A percentile compares a stretch with the other conserved stretches of the same genome.
phyloP scores from a whole-genome alignment of 2,888 invertebrate genomes.

The Gnatocerus cornutus region DNA sequence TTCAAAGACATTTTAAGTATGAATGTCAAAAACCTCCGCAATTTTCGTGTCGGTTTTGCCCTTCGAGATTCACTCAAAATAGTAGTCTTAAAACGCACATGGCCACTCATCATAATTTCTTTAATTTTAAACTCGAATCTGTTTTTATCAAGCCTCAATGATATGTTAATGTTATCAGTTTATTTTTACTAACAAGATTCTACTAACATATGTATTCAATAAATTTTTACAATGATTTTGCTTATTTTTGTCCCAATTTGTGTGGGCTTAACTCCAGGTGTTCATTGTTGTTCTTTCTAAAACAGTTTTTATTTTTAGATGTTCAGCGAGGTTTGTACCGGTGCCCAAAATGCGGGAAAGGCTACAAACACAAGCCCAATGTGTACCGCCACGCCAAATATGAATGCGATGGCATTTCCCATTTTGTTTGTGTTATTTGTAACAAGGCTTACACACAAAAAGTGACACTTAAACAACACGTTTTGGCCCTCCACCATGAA shows the following conservation, averaged over 20 bases:
- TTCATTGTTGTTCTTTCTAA: constrained; percentile 7
- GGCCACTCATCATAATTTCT: constrained; percentile 33
- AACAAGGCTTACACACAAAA: constrained; percentile 62
- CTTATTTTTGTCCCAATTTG: constrained; percentile 8
- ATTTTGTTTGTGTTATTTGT: constrained; percentile 60
- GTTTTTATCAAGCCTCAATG: neutral
- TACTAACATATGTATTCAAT: constrained; percentile 4
- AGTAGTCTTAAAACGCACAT: constrained; percentile 54
- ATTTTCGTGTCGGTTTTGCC: constrained; percentile 52
- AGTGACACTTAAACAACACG: constrained; percentile 58
- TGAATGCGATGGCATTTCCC: constrained; percentile 62
- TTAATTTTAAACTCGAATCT: neutral
- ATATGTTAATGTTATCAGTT: neutral
- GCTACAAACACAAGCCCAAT: constrained; percentile 65
- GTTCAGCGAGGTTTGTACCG: constrained; percentile 16
- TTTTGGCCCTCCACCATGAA: constrained; percentile 31
- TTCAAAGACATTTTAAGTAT: constrained; percentile 80
- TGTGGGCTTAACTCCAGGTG: constrained; percentile 5
- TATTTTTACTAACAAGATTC: neutral
- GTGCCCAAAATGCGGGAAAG: constrained; percentile 61
- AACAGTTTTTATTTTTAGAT: constrained; percentile 13
- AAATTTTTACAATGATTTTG: neutral
- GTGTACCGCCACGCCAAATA: constrained; percentile 67
- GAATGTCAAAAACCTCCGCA: constrained; percentile 73
- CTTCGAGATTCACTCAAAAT: constrained; percentile 51